Evolutionary conservation across 2,113 vertebrate genomes (phyloP), one percentile per base, ranked within the genome.

Genomic region (Dascyllus trimaculatus): DNA sequence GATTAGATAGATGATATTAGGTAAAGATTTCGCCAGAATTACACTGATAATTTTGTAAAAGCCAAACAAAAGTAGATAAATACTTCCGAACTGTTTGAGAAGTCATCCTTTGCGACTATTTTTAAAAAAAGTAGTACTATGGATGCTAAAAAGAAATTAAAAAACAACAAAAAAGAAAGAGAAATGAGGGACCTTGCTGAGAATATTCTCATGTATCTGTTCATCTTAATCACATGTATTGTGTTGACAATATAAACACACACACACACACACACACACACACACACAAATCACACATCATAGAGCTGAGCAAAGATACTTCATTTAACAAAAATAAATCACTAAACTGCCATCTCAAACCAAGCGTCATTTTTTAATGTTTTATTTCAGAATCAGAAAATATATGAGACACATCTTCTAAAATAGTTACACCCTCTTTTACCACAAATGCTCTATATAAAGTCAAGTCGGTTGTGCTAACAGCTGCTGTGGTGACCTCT

Each of bases 311-410:
- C 1, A 19, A 19, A 64, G 6, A 68, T 10, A 52, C 67, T 46
- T 40, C 0, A 32, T 21, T 58, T 19, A 25, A 64, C n/a, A 75
- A 60, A 13, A 77, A 69, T 2, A n/a, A 58, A 71, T 80, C 52
- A 64, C 64, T 64, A 17, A 38, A 25, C 2, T 71, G 19, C 59
- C 22, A 57, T 67, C 53, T 69, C 21, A 80, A 85, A 84, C 17
- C 48, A 82, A 65, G n/a, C 46, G 81, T 89, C 85, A 80, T 81
- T 66, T 51, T 59, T 21, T 9, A 35, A 77, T 40, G 17, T 63
- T 78, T 87, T 64, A 77, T 66, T 80, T 77, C 60, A 77, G 54
- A 83, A 29, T 73, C 73, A 71, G 48, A 81, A 87, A 84, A 86
- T 81, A 84, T 76, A 85, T 32, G 49, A 75, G 8, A 58, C 51